Conservation (phyloP, 2,797 vertebrate species). For the Acomys russatus region DNA sequence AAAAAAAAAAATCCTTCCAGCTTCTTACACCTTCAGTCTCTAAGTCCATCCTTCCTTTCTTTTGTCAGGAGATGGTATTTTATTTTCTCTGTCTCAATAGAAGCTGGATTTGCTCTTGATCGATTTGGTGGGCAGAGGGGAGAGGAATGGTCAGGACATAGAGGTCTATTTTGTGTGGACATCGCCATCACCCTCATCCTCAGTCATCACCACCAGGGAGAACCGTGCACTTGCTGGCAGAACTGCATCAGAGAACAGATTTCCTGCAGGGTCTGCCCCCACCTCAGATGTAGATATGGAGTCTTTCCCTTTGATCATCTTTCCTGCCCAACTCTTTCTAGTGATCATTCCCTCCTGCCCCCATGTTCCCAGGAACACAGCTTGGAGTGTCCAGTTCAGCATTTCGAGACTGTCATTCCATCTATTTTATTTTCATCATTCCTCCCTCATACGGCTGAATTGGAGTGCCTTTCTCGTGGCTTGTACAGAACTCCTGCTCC, state of each 20-base stretch:
- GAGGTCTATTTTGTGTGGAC: slow-evolving; percentile 87
- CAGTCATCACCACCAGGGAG: slow-evolving; percentile 92
- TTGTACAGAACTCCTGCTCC: too few relatives aligned
- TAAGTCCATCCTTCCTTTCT: neutral
- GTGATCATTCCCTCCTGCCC: too few relatives aligned
- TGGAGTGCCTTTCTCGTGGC: neutral
- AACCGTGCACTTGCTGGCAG: slow-evolving; percentile 95
- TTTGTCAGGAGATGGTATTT: neutral
- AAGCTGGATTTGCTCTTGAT: neutral
- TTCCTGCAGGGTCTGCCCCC: neutral
- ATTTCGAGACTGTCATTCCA: neutral
- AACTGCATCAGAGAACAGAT: slow-evolving; percentile 92
- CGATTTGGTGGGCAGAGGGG: neutral
- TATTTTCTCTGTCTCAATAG: too few relatives aligned
- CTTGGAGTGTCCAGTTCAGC: neutral
- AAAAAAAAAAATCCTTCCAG: neutral
- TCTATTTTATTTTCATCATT: neutral
- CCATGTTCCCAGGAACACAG: neutral
- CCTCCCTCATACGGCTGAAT: neutral
- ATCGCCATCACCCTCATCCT: slow-evolving; percentile 90
- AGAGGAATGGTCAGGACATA: neutral
- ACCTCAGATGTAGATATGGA: neutral
- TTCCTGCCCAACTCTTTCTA: neutral
- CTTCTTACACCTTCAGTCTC: neutral
- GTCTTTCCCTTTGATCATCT: neutral